Conservation (phyloP, 2,888 invertebrate species). For the Syrphus vitripennis region DNA sequence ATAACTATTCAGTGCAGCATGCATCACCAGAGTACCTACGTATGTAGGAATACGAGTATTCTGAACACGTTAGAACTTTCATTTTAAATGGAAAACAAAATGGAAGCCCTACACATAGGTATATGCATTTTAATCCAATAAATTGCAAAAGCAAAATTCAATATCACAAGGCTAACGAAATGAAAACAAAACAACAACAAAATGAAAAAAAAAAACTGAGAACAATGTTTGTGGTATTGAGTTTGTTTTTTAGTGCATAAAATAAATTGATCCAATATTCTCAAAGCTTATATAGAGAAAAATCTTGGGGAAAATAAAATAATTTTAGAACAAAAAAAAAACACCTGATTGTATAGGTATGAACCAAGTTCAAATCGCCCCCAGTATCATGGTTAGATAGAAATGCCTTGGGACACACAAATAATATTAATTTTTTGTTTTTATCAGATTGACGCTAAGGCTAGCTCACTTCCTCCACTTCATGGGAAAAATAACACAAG, state of each 20-base stretch:
- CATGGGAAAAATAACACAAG: background rate
- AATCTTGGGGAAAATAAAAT: background rate
- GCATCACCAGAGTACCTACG: background rate
- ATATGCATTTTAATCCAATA: slow-evolving; percentile 49
- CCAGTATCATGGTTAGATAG: background rate
- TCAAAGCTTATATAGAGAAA: background rate
- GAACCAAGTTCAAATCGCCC: slow-evolving; percentile 6
- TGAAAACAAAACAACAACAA: background rate
- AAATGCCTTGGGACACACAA: background rate
- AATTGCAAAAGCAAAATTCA: slow-evolving; percentile 45
- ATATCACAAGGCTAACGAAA: slow-evolving; percentile 34
- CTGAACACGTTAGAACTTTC: slow-evolving; percentile 18
- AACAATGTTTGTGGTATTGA: background rate
- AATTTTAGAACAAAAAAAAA: background rate
- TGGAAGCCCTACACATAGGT: slow-evolving; percentile 50
- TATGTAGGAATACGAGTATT: background rate
- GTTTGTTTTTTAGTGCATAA: background rate
- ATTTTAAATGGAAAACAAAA: slow-evolving; percentile 24
- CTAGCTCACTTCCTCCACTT: background rate
- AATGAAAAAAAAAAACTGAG: background rate
- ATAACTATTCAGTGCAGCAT: slow-evolving; percentile 24
- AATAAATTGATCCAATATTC: slow-evolving; percentile 16
- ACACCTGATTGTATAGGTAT: background rate
- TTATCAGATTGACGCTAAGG: background rate
- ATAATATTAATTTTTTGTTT: background rate